Percentiles rank a stretch among this genome's conserved stretches.
Evolutionary conservation across 2,113 vertebrate species (phyloP).

Genomic region (Camarhynchus parvulus): DNA sequence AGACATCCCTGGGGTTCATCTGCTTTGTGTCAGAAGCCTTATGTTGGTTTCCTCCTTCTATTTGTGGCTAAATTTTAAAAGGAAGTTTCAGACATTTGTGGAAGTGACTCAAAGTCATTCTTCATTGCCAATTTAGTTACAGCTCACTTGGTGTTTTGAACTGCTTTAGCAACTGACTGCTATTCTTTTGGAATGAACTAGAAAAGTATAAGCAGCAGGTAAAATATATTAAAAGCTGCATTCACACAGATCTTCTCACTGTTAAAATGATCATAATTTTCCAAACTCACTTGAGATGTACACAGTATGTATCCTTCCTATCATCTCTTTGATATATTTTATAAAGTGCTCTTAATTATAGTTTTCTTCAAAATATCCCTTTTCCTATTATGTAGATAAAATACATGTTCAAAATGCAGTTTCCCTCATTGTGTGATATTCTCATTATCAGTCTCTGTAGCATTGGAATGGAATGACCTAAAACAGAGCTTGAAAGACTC

Average conservation of each 20-base stretch:
- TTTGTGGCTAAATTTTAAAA: constrained; percentile 56
- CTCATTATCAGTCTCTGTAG: background rate
- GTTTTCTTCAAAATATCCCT: constrained; percentile 15
- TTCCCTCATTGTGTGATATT: background rate
- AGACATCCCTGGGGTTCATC: constrained; percentile 1
- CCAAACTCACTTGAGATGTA: background rate
- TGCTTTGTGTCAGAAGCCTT: constrained; percentile 41
- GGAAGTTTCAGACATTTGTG: constrained; percentile 48
- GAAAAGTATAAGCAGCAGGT: constrained; percentile 69
- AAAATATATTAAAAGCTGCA: constrained; percentile 58
- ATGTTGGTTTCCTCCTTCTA: constrained; percentile 34
- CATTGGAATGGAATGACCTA: background rate
- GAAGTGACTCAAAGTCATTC: constrained; percentile 41
- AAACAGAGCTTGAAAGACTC: background rate
- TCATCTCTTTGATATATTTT: background rate
- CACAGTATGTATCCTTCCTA: constrained; percentile 23
- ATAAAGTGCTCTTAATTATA: constrained; percentile 25
- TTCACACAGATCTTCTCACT: background rate
- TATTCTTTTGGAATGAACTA: constrained; percentile 65
- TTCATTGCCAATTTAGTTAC: constrained; percentile 45
- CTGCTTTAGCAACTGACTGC: constrained; percentile 50
- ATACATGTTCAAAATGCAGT: background rate
- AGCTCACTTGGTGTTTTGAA: constrained; percentile 40
- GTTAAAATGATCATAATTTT: constrained; percentile 32
- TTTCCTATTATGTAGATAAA: constrained; percentile 50